Percentiles rank a stretch among this genome's conserved stretches.
Evolutionary conservation across 2,113 vertebrate genomes (phyloP).

Genomic region (Paralichthys olivaceus): DNA sequence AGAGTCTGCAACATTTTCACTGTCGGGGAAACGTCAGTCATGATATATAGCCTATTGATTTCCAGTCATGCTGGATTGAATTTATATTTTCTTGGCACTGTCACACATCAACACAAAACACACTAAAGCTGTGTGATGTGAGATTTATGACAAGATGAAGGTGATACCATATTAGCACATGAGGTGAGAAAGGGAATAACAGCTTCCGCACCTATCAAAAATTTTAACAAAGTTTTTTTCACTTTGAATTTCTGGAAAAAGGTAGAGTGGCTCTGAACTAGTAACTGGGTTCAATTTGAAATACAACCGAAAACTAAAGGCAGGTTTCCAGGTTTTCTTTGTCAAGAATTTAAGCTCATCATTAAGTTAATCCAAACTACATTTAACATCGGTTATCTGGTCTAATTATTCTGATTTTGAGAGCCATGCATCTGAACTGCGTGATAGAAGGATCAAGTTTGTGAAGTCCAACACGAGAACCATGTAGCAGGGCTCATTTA

Average conservation of each 20-base stretch:
- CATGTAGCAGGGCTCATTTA: too few relatives aligned
- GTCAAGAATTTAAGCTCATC: not conserved
- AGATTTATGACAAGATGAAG: slow-evolving; percentile 37
- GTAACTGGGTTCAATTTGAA: not conserved
- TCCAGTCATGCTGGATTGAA: slow-evolving; percentile 22
- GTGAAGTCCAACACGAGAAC: too few relatives aligned
- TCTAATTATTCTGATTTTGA: too few relatives aligned
- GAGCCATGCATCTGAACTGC: too few relatives aligned
- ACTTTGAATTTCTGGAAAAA: not conserved
- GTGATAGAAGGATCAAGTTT: too few relatives aligned
- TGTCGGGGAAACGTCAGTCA: slow-evolving; percentile 34
- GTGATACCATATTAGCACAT: slow-evolving; percentile 14
- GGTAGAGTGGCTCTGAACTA: not conserved
- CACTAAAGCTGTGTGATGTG: slow-evolving; percentile 9
- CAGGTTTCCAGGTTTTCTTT: not conserved
- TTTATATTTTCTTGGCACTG: slow-evolving; percentile 37
- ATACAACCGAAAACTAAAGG: not conserved
- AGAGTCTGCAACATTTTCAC: slow-evolving; percentile 48
- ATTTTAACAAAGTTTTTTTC: not conserved
- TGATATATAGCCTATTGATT: slow-evolving; percentile 44
- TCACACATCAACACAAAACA: slow-evolving; percentile 28
- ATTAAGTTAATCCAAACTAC: not conserved
- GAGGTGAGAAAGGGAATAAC: not conserved
- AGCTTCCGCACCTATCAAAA: not conserved
- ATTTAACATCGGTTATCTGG: not conserved